Conservation (phyloP, 2,113 vertebrate genomes). For the Puntigrus tetrazona region DNA sequence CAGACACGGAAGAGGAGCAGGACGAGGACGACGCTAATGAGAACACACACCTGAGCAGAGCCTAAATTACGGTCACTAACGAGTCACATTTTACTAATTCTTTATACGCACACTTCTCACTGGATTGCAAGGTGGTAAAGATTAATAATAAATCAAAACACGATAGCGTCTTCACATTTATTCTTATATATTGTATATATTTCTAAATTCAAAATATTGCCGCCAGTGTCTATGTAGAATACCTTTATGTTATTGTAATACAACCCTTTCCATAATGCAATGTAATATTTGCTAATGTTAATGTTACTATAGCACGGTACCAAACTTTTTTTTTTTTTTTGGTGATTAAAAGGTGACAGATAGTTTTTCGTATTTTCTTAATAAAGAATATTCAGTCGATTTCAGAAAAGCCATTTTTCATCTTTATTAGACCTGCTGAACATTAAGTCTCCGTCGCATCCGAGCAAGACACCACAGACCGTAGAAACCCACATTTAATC, state of each 20-base stretch:
- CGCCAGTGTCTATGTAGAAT: not conserved
- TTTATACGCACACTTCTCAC: conserved; percentile 11
- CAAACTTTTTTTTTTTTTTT: not conserved
- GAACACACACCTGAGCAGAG: conserved; percentile 59
- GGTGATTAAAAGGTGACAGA: not conserved
- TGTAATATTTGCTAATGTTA: not conserved
- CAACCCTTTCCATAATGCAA: not conserved
- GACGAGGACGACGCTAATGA: conserved; percentile 62
- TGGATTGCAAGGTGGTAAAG: not conserved
- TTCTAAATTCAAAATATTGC: conserved; percentile 2
- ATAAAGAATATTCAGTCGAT: conserved; percentile 2
- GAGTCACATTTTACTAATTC: conserved; percentile 1
- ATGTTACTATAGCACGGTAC: not conserved
- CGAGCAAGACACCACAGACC: no score
- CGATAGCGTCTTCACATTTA: not conserved
- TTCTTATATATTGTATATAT: not conserved
- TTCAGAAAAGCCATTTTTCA: not conserved
- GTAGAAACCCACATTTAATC: no score
- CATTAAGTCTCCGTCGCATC: not conserved
- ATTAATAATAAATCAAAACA: not conserved
- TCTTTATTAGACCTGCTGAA: not conserved
- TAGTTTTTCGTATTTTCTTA: conserved; percentile 20
- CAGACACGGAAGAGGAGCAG: conserved; percentile 62
- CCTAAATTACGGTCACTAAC: conserved; percentile 33
- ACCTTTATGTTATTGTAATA: not conserved